Conservation (phyloP, 2,113 vertebrate species). For the Myodes glareolus region DNA sequence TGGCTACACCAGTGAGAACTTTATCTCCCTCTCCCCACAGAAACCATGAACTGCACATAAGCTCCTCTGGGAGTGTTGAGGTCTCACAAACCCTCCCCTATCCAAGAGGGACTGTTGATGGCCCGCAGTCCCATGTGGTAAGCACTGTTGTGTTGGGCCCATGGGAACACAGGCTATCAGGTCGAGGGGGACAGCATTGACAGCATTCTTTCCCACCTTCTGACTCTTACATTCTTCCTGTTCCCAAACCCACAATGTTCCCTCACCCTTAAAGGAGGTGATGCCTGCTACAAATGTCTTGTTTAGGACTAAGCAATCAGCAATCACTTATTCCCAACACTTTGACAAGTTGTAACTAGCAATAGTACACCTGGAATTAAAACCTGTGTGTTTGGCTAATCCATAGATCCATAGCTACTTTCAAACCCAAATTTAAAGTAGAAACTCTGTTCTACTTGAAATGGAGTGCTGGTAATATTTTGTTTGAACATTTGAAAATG, state of each 20-base stretch:
- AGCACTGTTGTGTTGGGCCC: not conserved
- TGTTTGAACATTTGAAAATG: constrained; percentile 34
- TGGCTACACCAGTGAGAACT: not conserved
- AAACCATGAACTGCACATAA: not conserved
- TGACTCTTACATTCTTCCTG: not conserved
- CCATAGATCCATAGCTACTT: not conserved
- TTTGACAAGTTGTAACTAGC: not conserved
- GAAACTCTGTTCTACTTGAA: not conserved
- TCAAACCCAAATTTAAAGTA: not conserved
- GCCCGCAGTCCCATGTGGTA: not conserved
- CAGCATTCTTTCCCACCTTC: not conserved
- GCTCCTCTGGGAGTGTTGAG: not conserved
- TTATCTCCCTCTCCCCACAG: not conserved
- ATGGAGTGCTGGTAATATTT: not conserved
- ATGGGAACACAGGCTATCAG: not conserved
- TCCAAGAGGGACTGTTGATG: not conserved
- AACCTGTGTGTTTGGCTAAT: not conserved
- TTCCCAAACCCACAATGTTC: not conserved
- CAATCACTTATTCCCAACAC: not conserved
- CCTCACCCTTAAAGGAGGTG: not conserved
- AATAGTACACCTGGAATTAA: not conserved
- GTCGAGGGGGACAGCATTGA: not conserved
- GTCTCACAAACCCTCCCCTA: not conserved
- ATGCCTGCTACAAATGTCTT: not conserved
- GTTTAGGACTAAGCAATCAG: not conserved